Evolutionary conservation across 2,113 vertebrate species (phyloP).

Genomic region (Microtus richardsoni): DNA sequence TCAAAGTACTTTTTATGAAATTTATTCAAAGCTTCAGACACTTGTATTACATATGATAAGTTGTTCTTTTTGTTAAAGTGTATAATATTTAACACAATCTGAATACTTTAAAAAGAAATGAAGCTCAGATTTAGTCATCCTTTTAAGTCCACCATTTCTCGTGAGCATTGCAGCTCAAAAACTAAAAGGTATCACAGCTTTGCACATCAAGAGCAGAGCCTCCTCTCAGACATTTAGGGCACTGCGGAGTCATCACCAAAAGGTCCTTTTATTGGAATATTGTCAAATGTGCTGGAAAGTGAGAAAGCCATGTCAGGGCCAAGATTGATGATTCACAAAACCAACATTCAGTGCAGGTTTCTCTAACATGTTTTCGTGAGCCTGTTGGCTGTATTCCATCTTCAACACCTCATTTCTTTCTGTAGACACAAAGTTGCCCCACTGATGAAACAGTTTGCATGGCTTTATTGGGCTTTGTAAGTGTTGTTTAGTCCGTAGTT

Average conservation of each 20-base stretch:
- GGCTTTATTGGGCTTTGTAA: constrained; percentile 31
- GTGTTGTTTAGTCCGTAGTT: constrained; percentile 53
- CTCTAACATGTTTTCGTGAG: neutral
- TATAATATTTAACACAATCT: constrained; percentile 9
- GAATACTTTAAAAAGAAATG: constrained; percentile 23
- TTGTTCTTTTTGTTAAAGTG: neutral
- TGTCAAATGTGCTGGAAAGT: neutral
- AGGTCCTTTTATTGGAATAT: neutral
- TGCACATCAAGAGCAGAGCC: neutral
- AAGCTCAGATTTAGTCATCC: neutral
- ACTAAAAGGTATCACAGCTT: neutral
- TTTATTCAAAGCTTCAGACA: neutral
- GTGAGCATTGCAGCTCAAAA: neutral
- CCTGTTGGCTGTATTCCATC: constrained; percentile 37
- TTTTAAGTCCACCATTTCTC: neutral
- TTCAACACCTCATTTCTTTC: constrained; percentile 31
- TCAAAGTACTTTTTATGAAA: neutral
- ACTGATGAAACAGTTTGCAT: neutral
- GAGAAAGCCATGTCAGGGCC: neutral
- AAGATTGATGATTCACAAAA: constrained; percentile 18
- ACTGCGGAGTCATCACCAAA: neutral
- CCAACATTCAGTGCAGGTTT: neutral
- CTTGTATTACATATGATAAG: neutral
- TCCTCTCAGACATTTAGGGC: neutral
- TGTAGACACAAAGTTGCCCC: neutral